phyloP scores from a whole-genome alignment of 2,797 vertebrate genomes.

The Gymnocypris eckloni region DNA sequence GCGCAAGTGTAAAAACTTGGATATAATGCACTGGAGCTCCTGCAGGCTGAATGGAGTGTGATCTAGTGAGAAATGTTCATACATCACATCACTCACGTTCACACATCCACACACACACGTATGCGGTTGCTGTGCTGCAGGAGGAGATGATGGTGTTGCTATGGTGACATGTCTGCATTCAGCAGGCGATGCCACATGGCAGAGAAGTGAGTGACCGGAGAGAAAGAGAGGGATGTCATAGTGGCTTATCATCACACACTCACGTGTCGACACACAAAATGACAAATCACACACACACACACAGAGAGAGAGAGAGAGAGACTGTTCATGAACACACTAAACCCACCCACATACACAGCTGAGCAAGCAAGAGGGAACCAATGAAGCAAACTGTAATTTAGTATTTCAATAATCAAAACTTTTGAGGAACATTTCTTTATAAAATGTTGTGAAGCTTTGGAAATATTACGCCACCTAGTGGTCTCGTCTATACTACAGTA shows the following conservation, averaged over 20 bases:
- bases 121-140: neutral
- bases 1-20: neutral
- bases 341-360: constrained; percentile 4
- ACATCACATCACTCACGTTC: constrained; percentile 15
- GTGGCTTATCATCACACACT: constrained; percentile 20
- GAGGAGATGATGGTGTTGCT: constrained; percentile 39
- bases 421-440: neutral
- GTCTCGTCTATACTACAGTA: neutral
- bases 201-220: constrained; percentile 16
- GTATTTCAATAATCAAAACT: neutral
- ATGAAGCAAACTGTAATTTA: neutral
- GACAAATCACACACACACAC: neutral
- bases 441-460: neutral
- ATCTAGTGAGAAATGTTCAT: constrained; percentile 23
- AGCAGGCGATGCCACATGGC: constrained; percentile 25
- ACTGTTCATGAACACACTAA: neutral
- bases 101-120: constrained; percentile 15
- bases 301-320: neutral
- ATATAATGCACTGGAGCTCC: neutral
- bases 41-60: constrained; percentile 37
- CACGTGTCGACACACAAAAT: constrained; percentile 21
- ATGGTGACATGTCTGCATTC: constrained; percentile 46
- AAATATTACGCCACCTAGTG: neutral
- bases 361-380: neutral
- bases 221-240: neutral